Base-by-base conservation (phyloP, 1,140 invertebrate species). In the Ericerus pela region DNA sequence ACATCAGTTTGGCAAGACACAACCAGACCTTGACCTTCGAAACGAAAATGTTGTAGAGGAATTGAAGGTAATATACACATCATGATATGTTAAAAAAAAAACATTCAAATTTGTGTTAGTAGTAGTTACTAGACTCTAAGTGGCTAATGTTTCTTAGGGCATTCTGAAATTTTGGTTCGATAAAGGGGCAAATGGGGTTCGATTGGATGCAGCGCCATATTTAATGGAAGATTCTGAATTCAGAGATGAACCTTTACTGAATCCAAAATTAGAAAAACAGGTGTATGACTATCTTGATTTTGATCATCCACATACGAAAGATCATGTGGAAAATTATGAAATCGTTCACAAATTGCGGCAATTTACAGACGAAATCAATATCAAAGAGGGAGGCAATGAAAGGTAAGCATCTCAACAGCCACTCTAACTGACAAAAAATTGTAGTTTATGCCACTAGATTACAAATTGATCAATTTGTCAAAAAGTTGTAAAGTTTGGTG, bases 161-260 rank as follows among this genome's bases (percentile, higher is more conserved):
- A 75, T 73, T 2, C 66, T 77, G 58, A 64, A 58, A 1, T 78
- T 76, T 64, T 86, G 83, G 82, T 57, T 85, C 1, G 70, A 79
- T 11, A 70, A 72, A 60, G 82, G 82, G 2, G 79, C 80, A 0
- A 77, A 80, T 62, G 84, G 83, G 0, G 85, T 85, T 63, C 70
- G 82, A 53, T 71, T 85, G 1, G 77, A 82, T 59, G 77, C 79
- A 54, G 67, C 76, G 4, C 67, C 69, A 30, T 66, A 68, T 53
- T 41, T 78, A 31, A 65, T 71, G 43, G 76, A 78, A 61, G 65
- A 66, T 58, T 58, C 36, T 53, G 65, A 62, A 28, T 67, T 69
- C 4, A 24, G 51, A 0, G 69, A 75, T 55, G 71, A 74, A 56
- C 58, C 57, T 12, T 51, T 54, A 2, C 41, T 53, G 0, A 22